Evolutionary conservation across 35 echinoderm and acorn worm species (phyloP).

Genomic region (Ophiothrix spiculata): DNA sequence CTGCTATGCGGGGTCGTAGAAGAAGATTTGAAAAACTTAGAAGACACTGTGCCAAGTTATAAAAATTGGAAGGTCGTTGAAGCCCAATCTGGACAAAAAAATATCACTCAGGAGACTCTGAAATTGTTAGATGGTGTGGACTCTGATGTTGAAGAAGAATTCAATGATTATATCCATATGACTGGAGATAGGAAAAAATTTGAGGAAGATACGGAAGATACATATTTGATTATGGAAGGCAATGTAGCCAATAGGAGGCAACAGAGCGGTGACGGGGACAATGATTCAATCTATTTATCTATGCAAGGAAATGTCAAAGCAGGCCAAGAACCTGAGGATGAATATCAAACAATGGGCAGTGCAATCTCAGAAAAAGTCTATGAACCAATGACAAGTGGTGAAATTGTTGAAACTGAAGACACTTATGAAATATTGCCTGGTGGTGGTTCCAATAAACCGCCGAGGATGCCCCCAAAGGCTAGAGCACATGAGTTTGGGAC

Average conservation of each 20-base stretch:
- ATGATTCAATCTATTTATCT: too few species aligned
- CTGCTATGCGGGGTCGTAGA: slow-evolving; percentile 63
- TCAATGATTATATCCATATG: background rate
- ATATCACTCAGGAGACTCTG: slow-evolving; percentile 43
- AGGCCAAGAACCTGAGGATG: background rate
- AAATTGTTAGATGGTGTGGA: slow-evolving; percentile 35
- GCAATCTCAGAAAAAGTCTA: background rate
- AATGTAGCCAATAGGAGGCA: too few species aligned
- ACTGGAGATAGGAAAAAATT: background rate
- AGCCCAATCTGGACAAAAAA: slow-evolving; percentile 31
- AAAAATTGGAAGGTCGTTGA: slow-evolving; percentile 63
- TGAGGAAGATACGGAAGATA: slow-evolving; percentile 1
- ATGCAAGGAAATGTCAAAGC: too few species aligned
- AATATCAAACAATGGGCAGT: background rate
- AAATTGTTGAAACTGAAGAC: background rate
- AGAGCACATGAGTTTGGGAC: slow-evolving; percentile 7
- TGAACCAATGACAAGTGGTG: slow-evolving; percentile 8
- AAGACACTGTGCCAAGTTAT: slow-evolving; percentile 33
- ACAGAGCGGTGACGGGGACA: too few species aligned
- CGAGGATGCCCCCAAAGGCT: background rate
- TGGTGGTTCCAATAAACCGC: background rate
- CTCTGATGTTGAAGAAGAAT: background rate
- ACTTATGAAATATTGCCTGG: background rate
- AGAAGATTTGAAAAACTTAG: slow-evolving; percentile 29
- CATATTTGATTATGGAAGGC: slow-evolving; percentile 31